Evolutionary conservation across 2,888 invertebrate genomes (phyloP), one percentile per base, ranked within the genome.

Genomic region (Drosophila monieri): DNA sequence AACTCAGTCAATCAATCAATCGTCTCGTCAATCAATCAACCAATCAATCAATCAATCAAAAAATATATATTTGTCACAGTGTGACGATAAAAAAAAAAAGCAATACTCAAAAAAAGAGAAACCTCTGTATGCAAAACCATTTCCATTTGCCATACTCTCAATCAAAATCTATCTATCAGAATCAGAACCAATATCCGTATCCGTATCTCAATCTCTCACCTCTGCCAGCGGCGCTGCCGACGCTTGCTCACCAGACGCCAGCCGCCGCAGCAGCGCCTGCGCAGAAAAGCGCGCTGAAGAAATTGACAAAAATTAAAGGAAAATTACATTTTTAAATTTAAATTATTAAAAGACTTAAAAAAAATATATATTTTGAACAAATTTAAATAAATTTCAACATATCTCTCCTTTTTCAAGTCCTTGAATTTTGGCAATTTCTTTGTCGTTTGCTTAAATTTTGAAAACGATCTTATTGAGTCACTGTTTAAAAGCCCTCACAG

Each of bases 61-160:
- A 62, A 66, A 21, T 21, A 18, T 18, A 18, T 46, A 55, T 53
- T 39, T 59, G 56, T 66, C 60, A 58, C 35, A 54, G 55, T 55
- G 71, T 60, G 66, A 59, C 55, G 48, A 53, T 59, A 54, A 49
- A 43, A 52, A 55, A 49, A 51, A 41, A 67, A 74, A 57, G 62
- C 69, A 73, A 59, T 57, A 62, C 54, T 55, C 52, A 43, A 71
- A 59, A 60, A 59, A 60, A 52, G 55, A 43, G 43, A 61, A 58
- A 76, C 49, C 53, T 59, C 48, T 60, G 67, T 72, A 70, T 81
- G 79, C 84, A 79, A 84, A 77, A 78, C 70, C 86, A 85, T 80
- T 73, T 68, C 73, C 86, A 84, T 84, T 78, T 77, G 70, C 73
- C 83, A 84, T 84, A 74, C 69, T 49, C 21, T 32, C 21, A 49